phyloP scores from a whole-genome alignment of 1,140 invertebrate genomes.

The Eulimnadia texana region DNA sequence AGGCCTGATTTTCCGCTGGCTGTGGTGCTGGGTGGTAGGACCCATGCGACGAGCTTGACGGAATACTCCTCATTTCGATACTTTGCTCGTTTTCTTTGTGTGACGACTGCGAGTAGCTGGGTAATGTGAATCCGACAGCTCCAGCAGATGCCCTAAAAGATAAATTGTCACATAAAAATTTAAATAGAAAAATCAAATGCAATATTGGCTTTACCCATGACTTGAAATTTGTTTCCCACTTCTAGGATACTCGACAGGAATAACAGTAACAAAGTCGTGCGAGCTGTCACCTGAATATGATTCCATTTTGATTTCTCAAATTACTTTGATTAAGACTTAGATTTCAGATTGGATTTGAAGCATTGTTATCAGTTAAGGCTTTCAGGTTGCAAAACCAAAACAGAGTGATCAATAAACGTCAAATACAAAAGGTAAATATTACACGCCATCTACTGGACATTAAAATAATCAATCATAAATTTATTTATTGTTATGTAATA shows the following conservation, averaged over 20 bases:
- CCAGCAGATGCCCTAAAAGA: not conserved
- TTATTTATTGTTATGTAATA: not conserved
- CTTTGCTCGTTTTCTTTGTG: constrained; percentile 1
- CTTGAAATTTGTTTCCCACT: not conserved
- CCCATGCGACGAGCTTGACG: not conserved
- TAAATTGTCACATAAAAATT: not conserved
- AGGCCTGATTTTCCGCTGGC: not conserved
- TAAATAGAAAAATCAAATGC: not conserved
- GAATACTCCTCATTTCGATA: not conserved
- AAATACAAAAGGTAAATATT: not conserved
- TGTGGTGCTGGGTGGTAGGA: not conserved
- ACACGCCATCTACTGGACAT: not conserved
- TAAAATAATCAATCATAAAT: not conserved
- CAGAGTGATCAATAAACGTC: not conserved
- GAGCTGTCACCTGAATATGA: not conserved
- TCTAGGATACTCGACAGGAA: constrained; percentile 3
- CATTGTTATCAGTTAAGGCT: not conserved
- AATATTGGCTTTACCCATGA: not conserved
- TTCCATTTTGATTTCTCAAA: not conserved
- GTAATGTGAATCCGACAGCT: not conserved
- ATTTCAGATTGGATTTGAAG: not conserved
- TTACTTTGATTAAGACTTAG: not conserved
- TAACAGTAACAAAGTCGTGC: constrained; percentile 9
- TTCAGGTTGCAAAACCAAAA: not conserved
- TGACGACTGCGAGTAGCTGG: not conserved